Evolutionary conservation across 2,888 invertebrate genomes (phyloP).

Genomic region (Drosophila demipolita): DNA sequence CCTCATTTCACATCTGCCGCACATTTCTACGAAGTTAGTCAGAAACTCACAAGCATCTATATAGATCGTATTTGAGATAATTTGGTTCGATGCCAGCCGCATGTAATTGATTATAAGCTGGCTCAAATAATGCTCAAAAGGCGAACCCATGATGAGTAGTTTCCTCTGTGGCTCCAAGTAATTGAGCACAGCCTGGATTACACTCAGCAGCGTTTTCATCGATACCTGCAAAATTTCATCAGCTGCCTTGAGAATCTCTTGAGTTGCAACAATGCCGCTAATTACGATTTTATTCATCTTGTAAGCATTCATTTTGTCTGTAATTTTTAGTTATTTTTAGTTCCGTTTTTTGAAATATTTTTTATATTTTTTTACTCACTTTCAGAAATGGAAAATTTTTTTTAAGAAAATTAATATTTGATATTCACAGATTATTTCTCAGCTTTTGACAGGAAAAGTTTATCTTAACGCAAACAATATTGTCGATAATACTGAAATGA

Average conservation of each 20-base stretch:
- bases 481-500: not conserved
- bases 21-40: not conserved
- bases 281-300: not conserved
- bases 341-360: not conserved
- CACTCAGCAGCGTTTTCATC: not conserved
- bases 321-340: not conserved
- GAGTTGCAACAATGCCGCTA: not conserved
- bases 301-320: not conserved
- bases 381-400: not conserved
- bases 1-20: not conserved
- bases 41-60: not conserved
- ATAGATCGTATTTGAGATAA: not conserved
- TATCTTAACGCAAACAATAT: not conserved
- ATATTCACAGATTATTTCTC: no score
- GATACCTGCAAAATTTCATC: accelerated
- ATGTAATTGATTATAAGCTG: not conserved
- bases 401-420: not conserved
- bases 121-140: not conserved
- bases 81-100: not conserved
- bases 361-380: not conserved
- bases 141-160: not conserved
- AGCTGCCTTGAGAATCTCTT: not conserved
- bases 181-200: not conserved
- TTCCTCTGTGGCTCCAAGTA: not conserved
- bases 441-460: not conserved